Evolutionary conservation across 1,140 invertebrate species (phyloP), one percentile per base, ranked within the genome.

Genomic region (Brachionus rubens): DNA sequence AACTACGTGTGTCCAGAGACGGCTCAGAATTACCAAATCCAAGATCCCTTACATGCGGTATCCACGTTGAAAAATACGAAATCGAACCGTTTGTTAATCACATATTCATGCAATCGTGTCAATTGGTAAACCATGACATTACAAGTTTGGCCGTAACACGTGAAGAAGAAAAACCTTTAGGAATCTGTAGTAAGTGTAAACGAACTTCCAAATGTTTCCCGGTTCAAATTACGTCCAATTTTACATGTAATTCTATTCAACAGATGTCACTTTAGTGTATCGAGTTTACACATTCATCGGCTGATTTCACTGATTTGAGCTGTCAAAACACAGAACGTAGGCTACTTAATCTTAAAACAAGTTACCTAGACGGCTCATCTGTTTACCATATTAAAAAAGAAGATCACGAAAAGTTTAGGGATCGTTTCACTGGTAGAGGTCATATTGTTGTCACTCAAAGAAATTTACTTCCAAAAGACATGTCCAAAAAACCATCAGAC

Each of bases 361-460:
- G 91, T 2, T 94, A 87, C 80, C 84, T 95, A 85, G 93, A 96
- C 81, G 86, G 91, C 7, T 94, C 92, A 0, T 83, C 91, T n/a
- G n/a, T n/a, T n/a, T n/a, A n/a, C n/a, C n/a, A n/a, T n/a, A n/a
- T n/a, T n/a, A n/a, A n/a, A n/a, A 7, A 26, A 6, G 67, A 47
- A 47, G 14, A 46, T 1, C 28, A 50, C 4, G 36, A 24, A 70
- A 30, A 70, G 21, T 28, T 70, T 0, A 47, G 67, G 7, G 67
- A 70, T 16, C 26, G 21, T 46, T 28, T 9, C 3, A 7, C 12
- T 10, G 41, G 41, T 19, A 70, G 24, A 47, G 67, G 67, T 19
- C 26, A 16, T 21, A 47, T 70, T 36, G 21, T 50, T 14, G 43
- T 70, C 5, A 19, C 67, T 6, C 5, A 50, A 24, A 36, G n/a